Base-by-base conservation (phyloP, 1,140 invertebrate species). In the Mesaphorura yosii region DNA sequence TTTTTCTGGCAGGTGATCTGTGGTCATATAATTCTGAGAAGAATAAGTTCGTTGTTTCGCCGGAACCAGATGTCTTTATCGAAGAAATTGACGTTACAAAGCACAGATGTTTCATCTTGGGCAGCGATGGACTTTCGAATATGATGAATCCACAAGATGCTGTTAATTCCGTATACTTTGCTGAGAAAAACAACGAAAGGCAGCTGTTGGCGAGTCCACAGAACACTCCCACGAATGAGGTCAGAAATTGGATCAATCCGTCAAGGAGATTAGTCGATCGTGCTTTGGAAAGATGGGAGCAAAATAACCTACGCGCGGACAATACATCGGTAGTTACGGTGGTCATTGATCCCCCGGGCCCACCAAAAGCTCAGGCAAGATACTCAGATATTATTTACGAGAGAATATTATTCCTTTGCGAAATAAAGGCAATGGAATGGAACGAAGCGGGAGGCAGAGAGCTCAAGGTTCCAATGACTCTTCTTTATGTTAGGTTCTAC, bases 101-200 rank as follows among this genome's bases (percentile, higher is more conserved):
- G 60, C 82, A 78, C 67, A 81, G 86, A 63, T 97, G 91, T 73
- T 74, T 98, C 1, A 86, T 98, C 51, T 84, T 97, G 64, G 94
- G 88, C 51, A 94, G 90, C 1, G 94, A 98, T 72, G 94, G 94
- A 3, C 70, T 97, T 12, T 97, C 90, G 87, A 97, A 98, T 70
- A 91, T 97, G 80, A 69, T 97, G 37, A 81, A 79, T 2, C 76
- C 89, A 0, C 76, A 83, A 63, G 78, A 80, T 60, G 86, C 89
- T n/a, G 87, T 95, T 3, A 75, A 80, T 40, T 78, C 86, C 58
- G 90, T 95, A 4, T 81, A 86, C 60, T 75, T 78, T 29, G 83
- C 85, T 10, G 86, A 89, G 67, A 76, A 75, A 48, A 81, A 86
- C 39, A 89, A 91, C 67, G 84, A 88, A 65, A 76, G 78, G 56